A percentile compares a stretch with the other conserved stretches of the same genome.
These are phyloP conservation scores for Danionella cerebrum DNA, from an alignment of 2,113 vertebrate genomes.

Conservation along the genomic window DNA sequence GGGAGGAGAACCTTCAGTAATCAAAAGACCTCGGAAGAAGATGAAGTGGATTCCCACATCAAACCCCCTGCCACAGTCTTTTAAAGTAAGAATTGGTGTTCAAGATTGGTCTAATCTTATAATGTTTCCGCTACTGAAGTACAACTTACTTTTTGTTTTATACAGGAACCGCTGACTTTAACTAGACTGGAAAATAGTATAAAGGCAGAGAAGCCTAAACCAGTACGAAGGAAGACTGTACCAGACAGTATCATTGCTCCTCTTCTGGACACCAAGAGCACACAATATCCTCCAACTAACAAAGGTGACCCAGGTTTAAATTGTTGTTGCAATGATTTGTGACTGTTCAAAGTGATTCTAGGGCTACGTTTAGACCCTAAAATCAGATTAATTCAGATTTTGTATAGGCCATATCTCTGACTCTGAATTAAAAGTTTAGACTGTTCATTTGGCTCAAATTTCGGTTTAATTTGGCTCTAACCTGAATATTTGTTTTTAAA, in stretches of 20 bases:
- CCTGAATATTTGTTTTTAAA: no score
- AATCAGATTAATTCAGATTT: no score
- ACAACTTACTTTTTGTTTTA: background rate
- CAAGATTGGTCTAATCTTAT: background rate
- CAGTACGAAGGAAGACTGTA: slow-evolving; percentile 78
- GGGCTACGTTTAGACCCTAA: no score
- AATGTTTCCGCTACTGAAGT: background rate
- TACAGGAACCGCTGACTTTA: slow-evolving; percentile 76
- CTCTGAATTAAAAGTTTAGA: no score
- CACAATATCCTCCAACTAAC: slow-evolving; percentile 62
- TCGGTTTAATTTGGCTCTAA: no score
- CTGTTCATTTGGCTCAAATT: no score
- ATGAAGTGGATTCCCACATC: slow-evolving; percentile 92
- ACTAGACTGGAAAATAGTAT: slow-evolving; percentile 81
- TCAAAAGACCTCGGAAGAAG: slow-evolving; percentile 91
- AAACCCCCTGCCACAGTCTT: slow-evolving; percentile 91
- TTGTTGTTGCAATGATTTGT: no score
- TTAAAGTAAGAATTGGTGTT: slow-evolving; percentile 65
- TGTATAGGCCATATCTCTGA: no score
- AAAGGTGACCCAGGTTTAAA: slow-evolving; percentile 54
- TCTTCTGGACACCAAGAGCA: slow-evolving; percentile 80
- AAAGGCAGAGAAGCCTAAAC: slow-evolving; percentile 90
- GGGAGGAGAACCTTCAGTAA: slow-evolving; percentile 75
- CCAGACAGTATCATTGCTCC: slow-evolving; percentile 83
- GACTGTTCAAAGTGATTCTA: no score